A percentile compares a stretch with the other conserved stretches of the same genome.
These are phyloP conservation scores for Mechanitis mazaeus DNA, from an alignment of 2,888 invertebrate species.

Conservation along the genomic window DNA sequence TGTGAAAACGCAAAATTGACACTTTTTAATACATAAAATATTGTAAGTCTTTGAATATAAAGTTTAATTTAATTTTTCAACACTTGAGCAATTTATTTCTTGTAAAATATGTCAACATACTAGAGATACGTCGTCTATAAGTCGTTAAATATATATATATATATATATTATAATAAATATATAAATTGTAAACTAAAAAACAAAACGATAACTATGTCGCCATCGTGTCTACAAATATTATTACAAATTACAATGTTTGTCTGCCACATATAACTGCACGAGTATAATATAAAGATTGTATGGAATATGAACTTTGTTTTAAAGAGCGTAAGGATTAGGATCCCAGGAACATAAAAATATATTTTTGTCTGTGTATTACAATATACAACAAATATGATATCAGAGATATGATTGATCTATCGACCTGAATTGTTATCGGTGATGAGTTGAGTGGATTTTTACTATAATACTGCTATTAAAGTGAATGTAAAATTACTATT, in stretches of 20 bases:
- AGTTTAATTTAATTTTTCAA: not conserved
- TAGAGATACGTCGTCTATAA: too few relatives aligned
- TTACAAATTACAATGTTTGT: constrained; percentile 17
- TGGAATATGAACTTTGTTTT: not conserved
- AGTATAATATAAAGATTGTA: not conserved
- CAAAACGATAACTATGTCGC: constrained; percentile 29
- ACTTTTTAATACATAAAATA: not conserved
- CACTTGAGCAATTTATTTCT: not conserved
- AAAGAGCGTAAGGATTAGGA: not conserved
- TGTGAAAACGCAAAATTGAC: not conserved
- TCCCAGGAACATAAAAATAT: not conserved
- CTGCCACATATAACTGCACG: constrained; percentile 5
- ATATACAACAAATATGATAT: constrained; percentile 8
- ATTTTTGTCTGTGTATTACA: not conserved
- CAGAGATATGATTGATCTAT: constrained; percentile 23
- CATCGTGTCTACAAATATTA: constrained; percentile 27
- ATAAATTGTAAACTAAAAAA: constrained; percentile 5
- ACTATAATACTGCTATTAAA: not conserved
- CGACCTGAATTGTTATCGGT: constrained; percentile 23
- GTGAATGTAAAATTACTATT: too few relatives aligned
- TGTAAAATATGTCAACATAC: too few relatives aligned
- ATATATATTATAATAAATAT: not conserved
- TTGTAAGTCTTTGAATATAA: constrained; percentile 29
- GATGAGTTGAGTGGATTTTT: constrained; percentile 22
- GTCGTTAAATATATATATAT: too few relatives aligned